phyloP scores from a whole-genome alignment of 2,797 vertebrate genomes.

The Sebastes hopkinsi region DNA sequence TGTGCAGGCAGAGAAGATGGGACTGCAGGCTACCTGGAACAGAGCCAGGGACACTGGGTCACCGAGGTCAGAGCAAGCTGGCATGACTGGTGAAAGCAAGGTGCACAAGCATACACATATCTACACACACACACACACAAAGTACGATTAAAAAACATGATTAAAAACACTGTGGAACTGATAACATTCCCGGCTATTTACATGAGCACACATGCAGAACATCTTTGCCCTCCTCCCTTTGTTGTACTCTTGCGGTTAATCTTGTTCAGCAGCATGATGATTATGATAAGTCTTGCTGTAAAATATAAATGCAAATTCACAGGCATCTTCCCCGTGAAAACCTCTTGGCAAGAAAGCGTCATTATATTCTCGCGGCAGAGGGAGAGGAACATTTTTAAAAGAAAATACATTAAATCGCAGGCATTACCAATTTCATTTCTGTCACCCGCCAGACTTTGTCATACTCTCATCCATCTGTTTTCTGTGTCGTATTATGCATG shows the following conservation, averaged over 20 bases:
- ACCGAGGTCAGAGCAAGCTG: conserved; percentile 56
- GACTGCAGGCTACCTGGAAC: conserved; percentile 59
- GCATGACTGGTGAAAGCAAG: conserved; percentile 50
- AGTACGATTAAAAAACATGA: conserved; percentile 46
- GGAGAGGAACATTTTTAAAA: conserved; percentile 49
- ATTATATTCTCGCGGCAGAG: conserved; percentile 56
- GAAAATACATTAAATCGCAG: conserved; percentile 57
- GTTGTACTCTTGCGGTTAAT: conserved; percentile 59
- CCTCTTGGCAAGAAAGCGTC: conserved; percentile 61
- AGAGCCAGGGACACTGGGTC: conserved; percentile 66
- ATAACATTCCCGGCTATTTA: conserved; percentile 54
- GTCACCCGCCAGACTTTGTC: conserved; percentile 60
- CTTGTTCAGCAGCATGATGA: conserved; percentile 58
- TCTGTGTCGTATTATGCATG: conserved; percentile 48
- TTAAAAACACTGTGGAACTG: conserved; percentile 44
- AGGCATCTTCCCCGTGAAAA: conserved; percentile 48
- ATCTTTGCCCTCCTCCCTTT: conserved; percentile 54
- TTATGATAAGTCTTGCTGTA: conserved; percentile 69
- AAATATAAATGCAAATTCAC: conserved; percentile 72
- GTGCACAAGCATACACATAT: conserved; percentile 2
- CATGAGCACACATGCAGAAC: conserved; percentile 57
- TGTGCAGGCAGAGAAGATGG: conserved; percentile 38
- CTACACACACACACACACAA: not conserved
- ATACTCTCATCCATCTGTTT: conserved; percentile 69
- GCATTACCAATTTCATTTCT: conserved; percentile 64